phyloP scores from a whole-genome alignment of 2,888 invertebrate genomes.

The Augiades crinisus region DNA sequence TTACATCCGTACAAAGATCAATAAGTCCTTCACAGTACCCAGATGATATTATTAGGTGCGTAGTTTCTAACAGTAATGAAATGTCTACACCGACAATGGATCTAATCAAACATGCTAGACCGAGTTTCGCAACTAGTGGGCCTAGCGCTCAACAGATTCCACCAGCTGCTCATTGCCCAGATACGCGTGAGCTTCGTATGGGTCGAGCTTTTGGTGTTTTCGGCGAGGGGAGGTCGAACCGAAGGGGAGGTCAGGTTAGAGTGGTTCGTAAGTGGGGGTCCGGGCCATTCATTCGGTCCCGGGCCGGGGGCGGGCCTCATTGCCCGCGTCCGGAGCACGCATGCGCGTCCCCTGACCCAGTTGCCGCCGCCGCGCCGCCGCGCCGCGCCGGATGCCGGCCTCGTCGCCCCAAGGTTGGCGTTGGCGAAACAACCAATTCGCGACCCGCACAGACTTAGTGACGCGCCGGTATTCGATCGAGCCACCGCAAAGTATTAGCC shows the following conservation, averaged over 20 bases:
- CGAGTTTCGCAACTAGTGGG: slow-evolving; percentile 73
- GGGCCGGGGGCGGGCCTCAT: slow-evolving; percentile 75
- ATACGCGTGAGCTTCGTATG: slow-evolving; percentile 42
- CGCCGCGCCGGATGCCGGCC: slow-evolving; percentile 55
- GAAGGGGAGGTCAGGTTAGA: slow-evolving; percentile 59
- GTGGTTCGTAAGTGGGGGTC: slow-evolving; percentile 56
- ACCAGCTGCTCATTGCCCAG: slow-evolving; percentile 64
- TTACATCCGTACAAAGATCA: slow-evolving; percentile 16
- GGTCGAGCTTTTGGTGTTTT: slow-evolving; percentile 33
- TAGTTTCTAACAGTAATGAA: slow-evolving; percentile 40
- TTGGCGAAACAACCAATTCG: slow-evolving; percentile 72
- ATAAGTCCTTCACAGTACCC: slow-evolving; percentile 25
- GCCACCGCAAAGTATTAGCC: slow-evolving; percentile 37
- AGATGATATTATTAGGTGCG: slow-evolving; percentile 26
- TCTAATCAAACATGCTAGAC: slow-evolving; percentile 56
- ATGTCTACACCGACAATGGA: slow-evolving; percentile 40
- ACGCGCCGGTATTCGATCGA: slow-evolving; percentile 51
- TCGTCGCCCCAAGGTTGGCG: slow-evolving; percentile 73
- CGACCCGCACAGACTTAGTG: slow-evolving; percentile 63
- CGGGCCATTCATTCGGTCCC: slow-evolving; percentile 65
- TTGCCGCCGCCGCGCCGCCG: slow-evolving; percentile 47
- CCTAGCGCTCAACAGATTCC: slow-evolving; percentile 67
- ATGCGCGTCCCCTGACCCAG: slow-evolving; percentile 76
- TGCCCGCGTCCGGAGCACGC: slow-evolving; percentile 72
- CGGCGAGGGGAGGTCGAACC: slow-evolving; percentile 36